Conservation (phyloP, 37 sponge, comb jelly and placozoan species). For the Oopsacas minuta region DNA sequence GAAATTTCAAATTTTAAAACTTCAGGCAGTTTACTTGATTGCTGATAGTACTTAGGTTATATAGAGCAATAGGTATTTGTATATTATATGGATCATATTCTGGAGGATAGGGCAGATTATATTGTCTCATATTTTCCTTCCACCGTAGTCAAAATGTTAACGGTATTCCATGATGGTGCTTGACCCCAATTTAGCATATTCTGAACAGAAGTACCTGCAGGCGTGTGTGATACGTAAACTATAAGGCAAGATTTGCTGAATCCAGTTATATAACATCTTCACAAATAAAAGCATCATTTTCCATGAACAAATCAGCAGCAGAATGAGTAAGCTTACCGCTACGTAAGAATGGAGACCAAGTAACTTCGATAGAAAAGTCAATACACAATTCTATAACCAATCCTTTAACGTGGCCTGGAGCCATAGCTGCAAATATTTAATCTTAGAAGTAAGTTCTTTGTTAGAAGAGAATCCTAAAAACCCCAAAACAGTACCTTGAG, state of each 20-base stretch:
- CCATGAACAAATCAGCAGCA: slow-evolving; percentile 31
- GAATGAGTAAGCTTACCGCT: slow-evolving; percentile 28
- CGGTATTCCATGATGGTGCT: not conserved
- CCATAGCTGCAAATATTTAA: slow-evolving; percentile 55
- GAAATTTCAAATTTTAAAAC: slow-evolving; percentile 79
- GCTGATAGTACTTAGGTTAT: slow-evolving; percentile 46
- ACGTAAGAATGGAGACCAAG: slow-evolving; percentile 58
- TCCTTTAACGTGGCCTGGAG: slow-evolving; percentile 44
- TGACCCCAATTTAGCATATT: slow-evolving; percentile 47
- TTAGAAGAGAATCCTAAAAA: slow-evolving; percentile 62
- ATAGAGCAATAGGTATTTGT: slow-evolving; percentile 55
- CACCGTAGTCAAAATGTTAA: slow-evolving; percentile 12
- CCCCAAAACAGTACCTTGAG: slow-evolving; percentile 67
- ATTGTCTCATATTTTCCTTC: not conserved
- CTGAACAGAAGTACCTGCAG: slow-evolving; percentile 59
- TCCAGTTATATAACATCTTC: slow-evolving; percentile 38
- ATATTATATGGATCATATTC: slow-evolving; percentile 40
- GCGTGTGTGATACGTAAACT: slow-evolving; percentile 40
- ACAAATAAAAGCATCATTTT: slow-evolving; percentile 35
- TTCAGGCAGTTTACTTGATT: not conserved
- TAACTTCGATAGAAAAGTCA: slow-evolving; percentile 25
- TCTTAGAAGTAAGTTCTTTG: slow-evolving; percentile 34
- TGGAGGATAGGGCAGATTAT: slow-evolving; percentile 40
- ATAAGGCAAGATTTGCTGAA: slow-evolving; percentile 43
- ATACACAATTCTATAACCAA: slow-evolving; percentile 21